phyloP scores from a whole-genome alignment of 2,113 vertebrate species.

The Terrapene triunguis region DNA sequence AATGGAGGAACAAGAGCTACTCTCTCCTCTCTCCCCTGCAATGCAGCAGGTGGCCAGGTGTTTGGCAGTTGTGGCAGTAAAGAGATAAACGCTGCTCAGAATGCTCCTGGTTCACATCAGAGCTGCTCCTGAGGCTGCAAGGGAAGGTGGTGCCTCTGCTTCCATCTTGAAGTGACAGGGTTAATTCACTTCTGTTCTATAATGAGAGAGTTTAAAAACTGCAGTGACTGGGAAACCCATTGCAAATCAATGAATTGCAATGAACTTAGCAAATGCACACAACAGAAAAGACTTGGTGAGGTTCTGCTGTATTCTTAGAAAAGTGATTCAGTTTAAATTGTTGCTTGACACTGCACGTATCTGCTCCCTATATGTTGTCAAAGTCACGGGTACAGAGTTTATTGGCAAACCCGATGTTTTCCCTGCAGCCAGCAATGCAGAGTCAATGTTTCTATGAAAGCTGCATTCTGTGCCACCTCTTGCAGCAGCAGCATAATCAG shows the following conservation, averaged over 20 bases:
- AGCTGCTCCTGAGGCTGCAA: neutral
- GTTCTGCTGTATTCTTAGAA: neutral
- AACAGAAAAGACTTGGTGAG: neutral
- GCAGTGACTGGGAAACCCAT: neutral
- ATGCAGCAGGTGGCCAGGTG: neutral
- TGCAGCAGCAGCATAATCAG: neutral
- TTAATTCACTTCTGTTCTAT: neutral
- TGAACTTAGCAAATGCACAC: accelerated
- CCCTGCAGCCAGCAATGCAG: neutral
- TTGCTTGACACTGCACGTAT: accelerated
- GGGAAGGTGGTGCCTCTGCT: neutral
- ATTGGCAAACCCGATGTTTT: neutral
- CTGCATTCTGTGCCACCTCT: neutral
- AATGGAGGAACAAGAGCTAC: neutral
- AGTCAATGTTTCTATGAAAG: neutral
- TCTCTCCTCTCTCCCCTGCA: neutral
- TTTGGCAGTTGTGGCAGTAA: neutral
- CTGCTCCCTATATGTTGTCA: accelerated
- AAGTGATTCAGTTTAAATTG: accelerated
- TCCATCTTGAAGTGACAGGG: accelerated
- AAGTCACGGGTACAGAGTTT: neutral
- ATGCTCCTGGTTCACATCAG: neutral
- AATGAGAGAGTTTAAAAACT: accelerated
- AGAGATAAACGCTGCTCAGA: neutral
- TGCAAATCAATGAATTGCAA: neutral